Conservation (phyloP, 2,888 invertebrate species). For the Cephus spinipes region DNA sequence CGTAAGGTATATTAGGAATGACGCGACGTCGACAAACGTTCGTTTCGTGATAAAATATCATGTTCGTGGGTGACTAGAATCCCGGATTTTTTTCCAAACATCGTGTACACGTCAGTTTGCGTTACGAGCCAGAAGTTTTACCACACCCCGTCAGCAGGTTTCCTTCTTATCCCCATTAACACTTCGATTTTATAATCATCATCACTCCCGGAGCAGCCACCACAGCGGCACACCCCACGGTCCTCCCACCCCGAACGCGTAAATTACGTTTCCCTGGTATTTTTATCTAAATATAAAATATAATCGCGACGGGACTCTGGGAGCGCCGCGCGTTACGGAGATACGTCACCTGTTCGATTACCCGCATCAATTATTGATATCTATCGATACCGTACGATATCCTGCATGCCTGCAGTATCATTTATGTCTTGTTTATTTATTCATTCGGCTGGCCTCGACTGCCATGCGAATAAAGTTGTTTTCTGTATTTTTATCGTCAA, state of each 20-base stretch:
- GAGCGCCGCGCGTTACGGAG: background rate
- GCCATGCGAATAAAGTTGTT: background rate
- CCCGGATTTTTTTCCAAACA: background rate
- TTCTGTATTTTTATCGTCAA: background rate
- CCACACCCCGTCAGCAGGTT: background rate
- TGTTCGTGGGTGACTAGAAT: background rate
- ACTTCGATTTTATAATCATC: conserved; percentile 37
- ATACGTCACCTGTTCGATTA: conserved; percentile 9
- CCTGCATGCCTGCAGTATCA: background rate
- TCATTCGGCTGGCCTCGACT: background rate
- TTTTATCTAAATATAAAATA: conserved; percentile 22
- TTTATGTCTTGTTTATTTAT: background rate
- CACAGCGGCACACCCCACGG: conserved; percentile 6
- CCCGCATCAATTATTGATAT: conserved; percentile 14
- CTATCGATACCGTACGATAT: background rate
- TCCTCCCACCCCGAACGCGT: conserved; percentile 14
- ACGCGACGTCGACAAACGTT: background rate
- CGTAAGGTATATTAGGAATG: background rate
- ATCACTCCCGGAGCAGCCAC: conserved; percentile 13
- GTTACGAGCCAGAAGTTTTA: background rate
- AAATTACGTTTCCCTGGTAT: conserved; percentile 29
- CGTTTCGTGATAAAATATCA: background rate
- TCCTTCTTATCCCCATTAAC: conserved; percentile 26
- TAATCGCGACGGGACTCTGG: conserved; percentile 10
- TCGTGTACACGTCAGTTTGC: background rate